Evolutionary conservation across 1,140 invertebrate species (phyloP).

Genomic region (Zaprionus tsacasi): DNA sequence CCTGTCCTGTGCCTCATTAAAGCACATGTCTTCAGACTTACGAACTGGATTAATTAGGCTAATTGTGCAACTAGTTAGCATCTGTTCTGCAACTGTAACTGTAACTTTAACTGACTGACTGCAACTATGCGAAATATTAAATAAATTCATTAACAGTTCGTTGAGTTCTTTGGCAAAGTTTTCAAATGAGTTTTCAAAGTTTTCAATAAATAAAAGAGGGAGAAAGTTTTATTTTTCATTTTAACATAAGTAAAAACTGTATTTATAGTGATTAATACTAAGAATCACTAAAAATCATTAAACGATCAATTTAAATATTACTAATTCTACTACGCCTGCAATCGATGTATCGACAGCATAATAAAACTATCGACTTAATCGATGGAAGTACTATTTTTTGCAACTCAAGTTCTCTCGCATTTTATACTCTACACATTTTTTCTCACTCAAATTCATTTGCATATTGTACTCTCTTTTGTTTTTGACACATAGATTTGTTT

Average conservation of each 20-base stretch:
- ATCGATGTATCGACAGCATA: too few species aligned
- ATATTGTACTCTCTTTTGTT: background rate
- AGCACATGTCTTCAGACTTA: conserved; percentile 1
- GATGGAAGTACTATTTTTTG: too few species aligned
- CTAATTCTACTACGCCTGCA: too few species aligned
- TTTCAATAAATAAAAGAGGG: background rate
- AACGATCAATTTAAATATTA: too few species aligned
- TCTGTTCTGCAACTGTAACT: background rate
- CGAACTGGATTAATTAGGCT: conserved; percentile 7
- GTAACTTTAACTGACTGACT: background rate
- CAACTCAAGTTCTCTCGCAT: too few species aligned
- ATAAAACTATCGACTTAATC: too few species aligned
- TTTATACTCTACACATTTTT: background rate
- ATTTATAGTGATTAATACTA: too few species aligned
- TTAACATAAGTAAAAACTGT: too few species aligned
- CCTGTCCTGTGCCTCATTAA: background rate
- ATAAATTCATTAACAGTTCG: conserved; percentile 1
- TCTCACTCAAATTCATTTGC: background rate
- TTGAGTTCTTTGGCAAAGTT: background rate
- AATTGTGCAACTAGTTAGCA: conserved; percentile 8
- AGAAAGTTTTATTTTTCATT: background rate
- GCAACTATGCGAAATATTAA: conserved; percentile 2
- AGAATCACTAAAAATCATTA: too few species aligned
- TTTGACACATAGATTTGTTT: background rate
- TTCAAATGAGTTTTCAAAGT: background rate